Base-by-base conservation (phyloP, 2,888 invertebrate genomes). In the Priocnemis perturbator region DNA sequence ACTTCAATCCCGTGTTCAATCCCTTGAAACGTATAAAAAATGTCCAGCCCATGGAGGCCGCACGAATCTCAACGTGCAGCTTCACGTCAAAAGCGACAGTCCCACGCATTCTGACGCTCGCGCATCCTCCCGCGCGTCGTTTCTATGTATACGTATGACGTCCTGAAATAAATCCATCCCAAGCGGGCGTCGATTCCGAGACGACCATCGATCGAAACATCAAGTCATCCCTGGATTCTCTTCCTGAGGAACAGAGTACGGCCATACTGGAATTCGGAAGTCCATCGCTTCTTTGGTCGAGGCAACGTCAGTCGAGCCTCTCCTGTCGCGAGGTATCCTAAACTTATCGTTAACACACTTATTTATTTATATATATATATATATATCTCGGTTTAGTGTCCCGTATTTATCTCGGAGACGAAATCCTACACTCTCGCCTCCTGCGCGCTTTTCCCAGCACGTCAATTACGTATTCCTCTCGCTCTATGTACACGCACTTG, bases 401-500 rank as follows among this genome's bases (percentile, higher is more conserved):
- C 26, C 26, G 5, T 26, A 26, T 26, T 26, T 26, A 26, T 26
- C 26, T 26, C 3, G 26, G 26, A 26, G 26, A 26, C 3, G 26
- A 26, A 26, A 26, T 26, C 5, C 3, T 26, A 2, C 26, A 26
- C 5, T n/a, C n/a, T n/a, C n/a, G n/a, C n/a, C n/a, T n/a, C n/a
- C n/a, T n/a, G n/a, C n/a, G n/a, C n/a, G n/a, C n/a, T n/a, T n/a
- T n/a, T n/a, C n/a, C n/a, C n/a, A n/a, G n/a, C n/a, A n/a, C n/a
- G n/a, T n/a, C n/a, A n/a, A n/a, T n/a, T n/a, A n/a, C 26, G 5
- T 26, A 3, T 26, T 26, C 5, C 26, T 23, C 53, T 14, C 23
- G 20, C 3, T 53, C 53, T 76, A 85, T 88, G 83, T 87, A 88
- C 88, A 88, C 87, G 86, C 87, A 87, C 85, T 81, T 81, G 81